Base-by-base conservation (phyloP, 2,113 vertebrate species). In the Forbesichthys agassizii region DNA sequence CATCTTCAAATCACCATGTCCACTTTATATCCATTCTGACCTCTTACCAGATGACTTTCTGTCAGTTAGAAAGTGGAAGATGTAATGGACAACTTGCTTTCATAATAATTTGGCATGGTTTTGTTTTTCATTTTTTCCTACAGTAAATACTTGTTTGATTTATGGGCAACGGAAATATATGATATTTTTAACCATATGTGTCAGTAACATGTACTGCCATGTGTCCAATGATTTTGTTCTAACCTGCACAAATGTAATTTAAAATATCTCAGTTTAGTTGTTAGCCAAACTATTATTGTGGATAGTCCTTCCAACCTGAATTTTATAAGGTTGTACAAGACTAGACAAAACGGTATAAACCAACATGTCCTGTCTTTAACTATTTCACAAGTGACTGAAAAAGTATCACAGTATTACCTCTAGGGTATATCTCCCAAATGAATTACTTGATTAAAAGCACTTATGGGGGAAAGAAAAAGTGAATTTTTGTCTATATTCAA, bases 391-490 rank as follows among this genome's bases (percentile, higher is more conserved):
- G 77, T 61, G 79, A 77, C 74, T 80, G 62, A 82, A 77, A 80
- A 60, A 53, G 63, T 72, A 71, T 79, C 56, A 56, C 56, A 80
- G 84, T 66, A 73, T 68, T 61, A 80, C 83, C 83, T 79, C 88
- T 60, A 61, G 82, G 80, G 81, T 63, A 71, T 69, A 64, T 77
- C 66, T 79, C 63, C 47, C 85, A 88, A 88, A 92, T 91, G 89
- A 90, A 91, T 88, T 81, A 81, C 82, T 90, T 89, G 86, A 91
- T 91, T 88, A 90, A 90, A 89, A 88, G 71, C 74, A 81, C 75
- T 86, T 73, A 66, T 80, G 88, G 72, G 78, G 86, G 60, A 85
- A 68, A 81, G 63, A 75, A 87, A 78, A 47, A 76, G 82, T 76
- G 87, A 80, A 88, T 77, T 77, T 86, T 84, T 84, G 80, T 88